Evolutionary conservation across 2,888 invertebrate species (phyloP).

Genomic region (Drosophila yooni): DNA sequence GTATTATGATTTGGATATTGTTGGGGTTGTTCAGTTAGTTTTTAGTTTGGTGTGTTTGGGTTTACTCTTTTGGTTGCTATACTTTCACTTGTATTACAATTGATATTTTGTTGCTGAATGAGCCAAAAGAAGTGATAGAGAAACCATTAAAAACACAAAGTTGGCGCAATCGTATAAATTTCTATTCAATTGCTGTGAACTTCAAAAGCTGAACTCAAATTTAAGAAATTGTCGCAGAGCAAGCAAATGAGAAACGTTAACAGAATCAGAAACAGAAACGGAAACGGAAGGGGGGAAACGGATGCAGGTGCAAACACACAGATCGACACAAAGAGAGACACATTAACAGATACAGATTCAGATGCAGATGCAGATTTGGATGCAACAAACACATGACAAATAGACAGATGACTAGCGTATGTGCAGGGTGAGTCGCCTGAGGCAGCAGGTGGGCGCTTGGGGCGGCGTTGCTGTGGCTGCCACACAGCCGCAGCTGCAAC

Average conservation of each 20-base stretch:
- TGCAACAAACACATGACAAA: slow-evolving; percentile 16
- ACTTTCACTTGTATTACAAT: slow-evolving; percentile 83
- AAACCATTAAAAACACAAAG: slow-evolving; percentile 62
- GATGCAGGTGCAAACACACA: slow-evolving; percentile 14
- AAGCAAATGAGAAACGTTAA: slow-evolving; percentile 73
- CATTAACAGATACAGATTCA: slow-evolving; percentile 9
- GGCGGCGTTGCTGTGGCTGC: slow-evolving; percentile 31
- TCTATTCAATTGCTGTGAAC: slow-evolving; percentile 5
- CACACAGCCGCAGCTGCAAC: slow-evolving; percentile 55
- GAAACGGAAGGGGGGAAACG: neutral
- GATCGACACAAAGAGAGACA: slow-evolving; percentile 11
- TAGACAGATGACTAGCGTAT: slow-evolving; percentile 75
- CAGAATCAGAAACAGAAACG: slow-evolving; percentile 6
- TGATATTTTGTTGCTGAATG: slow-evolving; percentile 79
- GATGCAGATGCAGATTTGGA: slow-evolving; percentile 1
- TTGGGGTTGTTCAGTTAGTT: slow-evolving; percentile 47
- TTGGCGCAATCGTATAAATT: slow-evolving; percentile 23
- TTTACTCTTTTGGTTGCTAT: slow-evolving; percentile 75
- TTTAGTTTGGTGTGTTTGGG: slow-evolving; percentile 66
- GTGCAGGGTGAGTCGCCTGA: slow-evolving; percentile 85
- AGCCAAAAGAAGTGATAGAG: slow-evolving; percentile 65
- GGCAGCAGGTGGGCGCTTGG: slow-evolving; percentile 78
- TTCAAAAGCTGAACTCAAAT: slow-evolving; percentile 20
- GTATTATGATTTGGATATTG: slow-evolving; percentile 66
- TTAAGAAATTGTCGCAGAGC: slow-evolving; percentile 61